Evolutionary conservation across 2,113 vertebrate genomes (phyloP), one percentile per base, ranked within the genome.

Genomic region (Aythya baeri): DNA sequence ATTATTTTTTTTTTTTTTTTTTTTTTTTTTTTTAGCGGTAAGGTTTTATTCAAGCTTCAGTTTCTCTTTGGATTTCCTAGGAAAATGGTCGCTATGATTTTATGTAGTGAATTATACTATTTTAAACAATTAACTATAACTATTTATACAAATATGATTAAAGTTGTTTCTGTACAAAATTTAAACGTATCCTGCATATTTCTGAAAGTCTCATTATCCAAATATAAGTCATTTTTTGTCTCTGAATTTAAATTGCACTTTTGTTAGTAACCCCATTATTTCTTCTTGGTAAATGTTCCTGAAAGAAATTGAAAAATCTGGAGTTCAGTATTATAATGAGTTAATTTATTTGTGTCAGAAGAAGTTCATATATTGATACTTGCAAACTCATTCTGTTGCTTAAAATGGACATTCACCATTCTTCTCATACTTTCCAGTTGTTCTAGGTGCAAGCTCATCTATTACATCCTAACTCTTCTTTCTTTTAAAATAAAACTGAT

Each of bases 251-350:
- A 22, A 59, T 43, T 72, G 10, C 2, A 29, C 1, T 79, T 84
- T 54, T 23, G 5, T 44, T 74, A 54, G 26, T 62, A 70, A 29
- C 0, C 0, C 1, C 1, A 7, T 52, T 52, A 8, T 61, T 21
- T 67, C 72, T 41, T 17, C 13, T 66, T 58, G 1, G 4, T 29
- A 50, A 63, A 11, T 2, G 27, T 76, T 75, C 9, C 17, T 46
- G 32, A 79, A 91, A 81, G 3, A 81, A 84, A 46, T 9, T 11
- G 1, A 72, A 89, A 34, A 81, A 12, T 2, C 4, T 55, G 4
- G 11, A 79, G 4, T 50, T 41, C 13, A 52, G 66, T 34, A 41
- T 18, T n/a, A 68, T 17, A 32, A 6, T 46, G 7, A 76, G 11
- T 31, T 9, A 90, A 17, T 80, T 59, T 55, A 61, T 79, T 83